Evolutionary conservation across 2,888 invertebrate species (phyloP).

Genomic region (Dorcus parallelipipedus): DNA sequence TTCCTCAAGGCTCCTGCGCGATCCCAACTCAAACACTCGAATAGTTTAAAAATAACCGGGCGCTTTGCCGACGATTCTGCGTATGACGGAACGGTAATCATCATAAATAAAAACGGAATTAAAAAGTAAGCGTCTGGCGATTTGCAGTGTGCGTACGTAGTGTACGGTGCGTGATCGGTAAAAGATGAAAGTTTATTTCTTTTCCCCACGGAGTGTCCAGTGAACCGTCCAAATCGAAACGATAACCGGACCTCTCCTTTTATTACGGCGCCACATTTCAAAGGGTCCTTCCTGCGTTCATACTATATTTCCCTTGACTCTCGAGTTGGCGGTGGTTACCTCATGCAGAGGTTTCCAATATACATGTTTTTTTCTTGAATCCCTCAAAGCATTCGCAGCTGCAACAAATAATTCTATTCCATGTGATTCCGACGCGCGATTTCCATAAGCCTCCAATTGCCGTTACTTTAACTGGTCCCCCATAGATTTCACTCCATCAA

Average conservation of each 20-base stretch:
- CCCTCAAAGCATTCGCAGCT: conserved; percentile 2
- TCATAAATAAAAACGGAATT: no score
- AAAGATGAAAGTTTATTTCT: conserved; percentile 30
- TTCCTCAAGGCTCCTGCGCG: conserved; percentile 3
- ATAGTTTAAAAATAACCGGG: no score
- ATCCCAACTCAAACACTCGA: no score
- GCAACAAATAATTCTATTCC: conserved; percentile 9
- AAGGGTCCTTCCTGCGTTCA: conserved; percentile 26
- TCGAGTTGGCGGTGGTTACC: conserved; percentile 26
- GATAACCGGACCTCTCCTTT: conserved; percentile 32
- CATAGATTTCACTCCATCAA: conserved; percentile 22
- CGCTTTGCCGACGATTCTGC: no score
- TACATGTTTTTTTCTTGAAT: conserved; percentile 5
- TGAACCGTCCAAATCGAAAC: conserved; percentile 33
- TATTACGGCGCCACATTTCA: conserved; percentile 31
- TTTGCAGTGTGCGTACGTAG: no score
- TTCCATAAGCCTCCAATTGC: conserved; percentile 18
- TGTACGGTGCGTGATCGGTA: conserved; percentile 23
- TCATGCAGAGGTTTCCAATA: conserved; percentile 17
- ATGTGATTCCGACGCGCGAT: conserved; percentile 2
- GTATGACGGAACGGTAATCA: no score
- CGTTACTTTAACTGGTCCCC: conserved; percentile 17
- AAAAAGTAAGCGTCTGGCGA: no score
- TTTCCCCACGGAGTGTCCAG: conserved; percentile 29
- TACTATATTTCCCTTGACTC: conserved; percentile 31